Conservation (phyloP, 2,113 vertebrate species). For the Chlamydotis undulata region DNA sequence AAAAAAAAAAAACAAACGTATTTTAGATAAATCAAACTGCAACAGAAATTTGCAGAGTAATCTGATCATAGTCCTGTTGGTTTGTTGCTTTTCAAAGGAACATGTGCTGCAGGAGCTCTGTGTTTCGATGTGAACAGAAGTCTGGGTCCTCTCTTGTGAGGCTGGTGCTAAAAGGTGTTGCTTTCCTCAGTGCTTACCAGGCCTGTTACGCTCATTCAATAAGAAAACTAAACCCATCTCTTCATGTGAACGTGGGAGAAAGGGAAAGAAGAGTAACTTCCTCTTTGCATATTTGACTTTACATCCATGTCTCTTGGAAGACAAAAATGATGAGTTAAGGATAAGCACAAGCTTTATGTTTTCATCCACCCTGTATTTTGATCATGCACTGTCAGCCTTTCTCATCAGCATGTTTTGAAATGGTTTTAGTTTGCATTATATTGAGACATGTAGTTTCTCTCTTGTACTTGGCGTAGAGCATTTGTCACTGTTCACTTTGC, state of each 20-base stretch:
- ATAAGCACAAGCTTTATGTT: not conserved
- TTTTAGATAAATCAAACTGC: not conserved
- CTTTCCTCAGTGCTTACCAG: not conserved
- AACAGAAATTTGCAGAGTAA: not conserved
- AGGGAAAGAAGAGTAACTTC: not conserved
- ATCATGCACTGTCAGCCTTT: not conserved
- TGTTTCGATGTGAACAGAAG: not conserved
- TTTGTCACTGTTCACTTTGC: not conserved
- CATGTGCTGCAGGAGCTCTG: fast-evolving
- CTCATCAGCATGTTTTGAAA: not conserved
- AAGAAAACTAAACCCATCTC: not conserved
- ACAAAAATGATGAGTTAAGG: not conserved
- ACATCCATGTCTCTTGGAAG: not conserved
- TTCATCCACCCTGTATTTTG: not conserved
- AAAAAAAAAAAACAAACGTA: not conserved
- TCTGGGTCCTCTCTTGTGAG: not conserved
- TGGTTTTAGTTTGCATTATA: not conserved
- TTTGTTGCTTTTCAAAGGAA: not conserved
- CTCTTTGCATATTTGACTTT: not conserved
- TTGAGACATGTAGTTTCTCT: not conserved
- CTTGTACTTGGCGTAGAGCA: not conserved
- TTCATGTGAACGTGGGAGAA: not conserved
- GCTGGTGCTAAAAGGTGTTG: not conserved
- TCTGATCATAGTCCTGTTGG: not conserved
- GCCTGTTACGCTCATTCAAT: fast-evolving